Base-by-base conservation (phyloP, 2,113 vertebrate genomes). In the Toxotes jaculatrix region DNA sequence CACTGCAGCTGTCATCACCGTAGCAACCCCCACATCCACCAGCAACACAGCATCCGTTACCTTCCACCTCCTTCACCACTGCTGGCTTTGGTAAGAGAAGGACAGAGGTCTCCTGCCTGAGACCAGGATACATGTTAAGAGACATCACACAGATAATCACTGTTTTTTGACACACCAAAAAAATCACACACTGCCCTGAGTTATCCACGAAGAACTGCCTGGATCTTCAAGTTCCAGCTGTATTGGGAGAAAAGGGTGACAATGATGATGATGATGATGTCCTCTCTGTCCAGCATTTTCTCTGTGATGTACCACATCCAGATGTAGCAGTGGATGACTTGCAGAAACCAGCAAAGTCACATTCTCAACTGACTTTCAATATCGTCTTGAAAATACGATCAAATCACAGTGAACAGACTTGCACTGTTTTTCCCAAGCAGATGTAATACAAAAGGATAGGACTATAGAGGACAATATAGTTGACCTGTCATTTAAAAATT, bases 251-350 rank as follows among this genome's bases (percentile, higher is more conserved):
- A 27, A 27, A 27, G 27, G 27, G 27, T 27, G 27, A 27, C 27
- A 27, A 43, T 78, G 10, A 51, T 3, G 21, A 14, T 27, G 72
- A 77, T 36, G 68, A 63, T 80, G 67, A 68, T 49, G 60, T 86
- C 45, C 3, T 36, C 21, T 55, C 1, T 31, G 14, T 49, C 74
- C 10, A 61, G 38, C 10, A 70, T n/a, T 32, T 66, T 65, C 38
- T 79, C 40, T 43, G 5, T 59, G 10, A 19, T 72, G 49, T 45
- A 74, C 32, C 59, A 51, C 12, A 40, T 74, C 31, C 62, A 85
- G 59, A 47, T 86, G 55, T 67, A 82, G 68, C 62, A 57, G 55
- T 43, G 66, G 69, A 88, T 91, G 87, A 91, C 83, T 88, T 87
- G 89, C 88, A 88, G 49, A 87, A 89, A 80, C 4, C 38, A 69